Percentiles rank a stretch among this genome's conserved stretches.
Conservation (phyloP, 2,797 vertebrate genomes). For the Rhabdomys pumilio region DNA sequence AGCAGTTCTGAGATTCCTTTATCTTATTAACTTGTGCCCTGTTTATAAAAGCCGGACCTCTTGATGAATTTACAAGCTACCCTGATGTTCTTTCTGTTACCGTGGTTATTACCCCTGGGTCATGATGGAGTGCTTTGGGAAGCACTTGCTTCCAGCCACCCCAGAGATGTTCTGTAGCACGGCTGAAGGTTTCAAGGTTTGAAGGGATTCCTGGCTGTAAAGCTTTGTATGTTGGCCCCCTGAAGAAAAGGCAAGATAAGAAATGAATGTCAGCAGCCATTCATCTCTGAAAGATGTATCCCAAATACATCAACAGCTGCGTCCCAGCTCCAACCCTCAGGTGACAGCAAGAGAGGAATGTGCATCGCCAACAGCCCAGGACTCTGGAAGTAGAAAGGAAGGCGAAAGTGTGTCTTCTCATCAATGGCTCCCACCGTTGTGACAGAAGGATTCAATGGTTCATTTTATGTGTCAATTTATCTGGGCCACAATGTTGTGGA, state of each 20-base stretch:
- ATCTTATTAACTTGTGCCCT: conserved; percentile 32
- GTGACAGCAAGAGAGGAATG: neutral
- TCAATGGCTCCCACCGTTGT: neutral
- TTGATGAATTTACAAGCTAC: conserved; percentile 6
- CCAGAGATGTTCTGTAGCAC: neutral
- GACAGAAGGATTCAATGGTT: neutral
- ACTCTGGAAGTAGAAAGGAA: neutral
- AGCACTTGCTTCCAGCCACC: neutral
- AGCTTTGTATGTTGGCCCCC: neutral
- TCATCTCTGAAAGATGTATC: neutral
- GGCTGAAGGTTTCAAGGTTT: neutral
- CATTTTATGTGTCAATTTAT: neutral
- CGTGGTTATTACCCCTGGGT: neutral
- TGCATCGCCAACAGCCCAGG: neutral
- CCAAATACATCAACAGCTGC: too few relatives aligned
- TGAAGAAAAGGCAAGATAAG: neutral
- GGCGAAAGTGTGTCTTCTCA: neutral
- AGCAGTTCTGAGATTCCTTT: conserved; percentile 42
- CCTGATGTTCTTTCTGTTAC: neutral
- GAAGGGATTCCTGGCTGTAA: neutral
- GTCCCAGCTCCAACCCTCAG: neutral
- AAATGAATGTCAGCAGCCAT: neutral
- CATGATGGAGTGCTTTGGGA: neutral
- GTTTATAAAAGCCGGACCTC: neutral
- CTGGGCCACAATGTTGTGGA: neutral